Evolutionary conservation across 1,140 invertebrate species (phyloP).

Genomic region (Sycophila sp.): DNA sequence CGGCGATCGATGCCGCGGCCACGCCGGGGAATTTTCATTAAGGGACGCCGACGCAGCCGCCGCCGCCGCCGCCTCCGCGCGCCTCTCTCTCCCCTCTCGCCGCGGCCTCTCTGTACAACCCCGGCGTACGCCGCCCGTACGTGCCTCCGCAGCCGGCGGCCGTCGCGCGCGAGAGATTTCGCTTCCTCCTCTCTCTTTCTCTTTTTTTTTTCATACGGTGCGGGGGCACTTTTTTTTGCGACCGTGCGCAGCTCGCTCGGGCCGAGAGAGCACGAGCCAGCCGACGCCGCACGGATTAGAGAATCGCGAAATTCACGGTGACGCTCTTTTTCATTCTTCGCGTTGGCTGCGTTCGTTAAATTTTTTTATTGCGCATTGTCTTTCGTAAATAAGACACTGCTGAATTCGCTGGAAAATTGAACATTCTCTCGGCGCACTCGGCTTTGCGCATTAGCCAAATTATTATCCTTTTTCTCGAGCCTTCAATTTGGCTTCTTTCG

Average conservation of each 20-base stretch:
- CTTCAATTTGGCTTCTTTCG: too few species aligned
- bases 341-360: too few species aligned
- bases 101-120: not conserved
- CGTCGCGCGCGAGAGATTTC: not conserved
- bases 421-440: too few species aligned
- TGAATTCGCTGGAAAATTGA: too few species aligned
- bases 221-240: too few species aligned
- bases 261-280: not conserved
- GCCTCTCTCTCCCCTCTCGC: not conserved
- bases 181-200: not conserved
- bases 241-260: not conserved
- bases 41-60: conserved; percentile 17
- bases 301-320: not conserved
- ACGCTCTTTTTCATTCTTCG: too few species aligned
- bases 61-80: not conserved
- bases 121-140: not conserved
- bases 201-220: not conserved
- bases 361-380: too few species aligned
- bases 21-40: conserved; percentile 40
- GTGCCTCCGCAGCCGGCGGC: not conserved
- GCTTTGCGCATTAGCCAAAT: too few species aligned
- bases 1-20: conserved; percentile 31
- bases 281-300: not conserved
- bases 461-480: too few species aligned
- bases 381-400: too few species aligned